A percentile compares a stretch with the other conserved stretches of the same genome.
Evolutionary conservation across 2,888 invertebrate genomes (phyloP).

Genomic region (Myopa tessellatipennis): DNA sequence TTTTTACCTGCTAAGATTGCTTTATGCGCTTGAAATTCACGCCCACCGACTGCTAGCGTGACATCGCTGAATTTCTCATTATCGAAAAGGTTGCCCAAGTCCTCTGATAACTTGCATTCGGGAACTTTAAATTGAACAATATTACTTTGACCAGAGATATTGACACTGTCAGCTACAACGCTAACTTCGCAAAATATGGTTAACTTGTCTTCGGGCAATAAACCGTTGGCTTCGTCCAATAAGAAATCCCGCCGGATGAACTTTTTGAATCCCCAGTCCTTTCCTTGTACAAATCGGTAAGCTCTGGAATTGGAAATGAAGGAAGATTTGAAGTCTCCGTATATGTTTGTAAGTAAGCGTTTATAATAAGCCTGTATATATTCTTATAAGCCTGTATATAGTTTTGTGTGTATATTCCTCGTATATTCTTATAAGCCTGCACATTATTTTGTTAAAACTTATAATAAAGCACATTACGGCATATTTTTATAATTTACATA

Average conservation of each 20-base stretch:
- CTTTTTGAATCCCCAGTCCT: conserved; percentile 99
- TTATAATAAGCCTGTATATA: too few relatives aligned
- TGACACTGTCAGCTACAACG: conserved; percentile 99
- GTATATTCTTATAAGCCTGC: too few relatives aligned
- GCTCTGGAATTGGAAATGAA: conserved; percentile 72
- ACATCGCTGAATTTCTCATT: conserved; percentile 98
- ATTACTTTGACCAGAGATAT: conserved; percentile 98
- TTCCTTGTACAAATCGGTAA: conserved; percentile 99
- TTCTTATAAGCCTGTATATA: too few relatives aligned
- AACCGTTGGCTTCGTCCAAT: conserved; percentile 97
- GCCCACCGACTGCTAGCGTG: conserved; percentile 89
- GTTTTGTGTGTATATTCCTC: too few relatives aligned
- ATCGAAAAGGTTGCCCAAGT: conserved; percentile 94
- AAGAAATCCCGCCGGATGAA: conserved; percentile 99
- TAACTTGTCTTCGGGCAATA: conserved; percentile 97
- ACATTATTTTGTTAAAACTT: too few relatives aligned
- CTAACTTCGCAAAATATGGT: conserved; percentile 99
- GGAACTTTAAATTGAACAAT: conserved; percentile 97
- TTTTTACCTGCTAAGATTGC: conserved; percentile 77
- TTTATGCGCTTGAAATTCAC: conserved; percentile 96
- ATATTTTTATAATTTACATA: too few relatives aligned
- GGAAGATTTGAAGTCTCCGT: too few relatives aligned
- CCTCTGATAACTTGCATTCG: conserved; percentile 93
- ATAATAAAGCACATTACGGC: too few relatives aligned
- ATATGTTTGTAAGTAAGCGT: too few relatives aligned